phyloP scores from a whole-genome alignment of 1,140 invertebrate species.

The Prorops nasuta region DNA sequence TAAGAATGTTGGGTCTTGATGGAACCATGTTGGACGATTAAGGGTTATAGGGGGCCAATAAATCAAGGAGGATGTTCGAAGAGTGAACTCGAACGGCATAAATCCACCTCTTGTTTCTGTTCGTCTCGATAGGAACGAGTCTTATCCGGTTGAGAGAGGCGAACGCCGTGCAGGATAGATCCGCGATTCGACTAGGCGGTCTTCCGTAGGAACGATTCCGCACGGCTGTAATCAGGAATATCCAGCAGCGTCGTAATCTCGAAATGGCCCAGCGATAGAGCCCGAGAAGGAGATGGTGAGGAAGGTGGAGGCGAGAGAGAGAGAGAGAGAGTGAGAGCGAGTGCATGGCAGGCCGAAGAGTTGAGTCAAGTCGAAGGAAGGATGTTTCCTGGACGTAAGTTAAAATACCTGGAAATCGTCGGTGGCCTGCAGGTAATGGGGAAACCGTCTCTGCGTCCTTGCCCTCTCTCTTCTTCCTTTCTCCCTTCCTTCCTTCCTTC shows the following conservation, averaged over 20 bases:
- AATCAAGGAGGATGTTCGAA: too few species aligned
- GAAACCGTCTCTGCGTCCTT: slow-evolving; percentile 3
- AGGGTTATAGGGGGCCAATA: too few species aligned
- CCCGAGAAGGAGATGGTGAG: not conserved
- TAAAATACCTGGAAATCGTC: slow-evolving; percentile 13
- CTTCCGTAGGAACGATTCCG: slow-evolving; percentile 7
- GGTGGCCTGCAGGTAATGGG: slow-evolving; percentile 19
- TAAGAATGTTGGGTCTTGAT: too few species aligned
- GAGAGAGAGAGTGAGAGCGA: not conserved
- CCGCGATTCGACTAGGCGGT: too few species aligned
- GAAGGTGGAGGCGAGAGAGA: not conserved
- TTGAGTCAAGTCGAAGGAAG: not conserved
- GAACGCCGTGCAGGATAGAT: not conserved
- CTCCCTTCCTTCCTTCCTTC: slow-evolving; percentile 10
- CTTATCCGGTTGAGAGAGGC: not conserved
- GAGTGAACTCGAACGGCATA: not conserved
- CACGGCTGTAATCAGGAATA: slow-evolving; percentile 12
- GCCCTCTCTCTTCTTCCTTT: not conserved
- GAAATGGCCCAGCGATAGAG: not conserved
- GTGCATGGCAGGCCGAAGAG: not conserved
- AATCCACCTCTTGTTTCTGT: not conserved
- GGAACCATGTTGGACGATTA: too few species aligned
- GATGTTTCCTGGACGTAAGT: slow-evolving; percentile 19
- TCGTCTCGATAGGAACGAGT: not conserved
- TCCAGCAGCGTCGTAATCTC: slow-evolving; percentile 9